Base-by-base conservation (phyloP, 2,797 vertebrate genomes). In the Chiroxiphia lanceolata region DNA sequence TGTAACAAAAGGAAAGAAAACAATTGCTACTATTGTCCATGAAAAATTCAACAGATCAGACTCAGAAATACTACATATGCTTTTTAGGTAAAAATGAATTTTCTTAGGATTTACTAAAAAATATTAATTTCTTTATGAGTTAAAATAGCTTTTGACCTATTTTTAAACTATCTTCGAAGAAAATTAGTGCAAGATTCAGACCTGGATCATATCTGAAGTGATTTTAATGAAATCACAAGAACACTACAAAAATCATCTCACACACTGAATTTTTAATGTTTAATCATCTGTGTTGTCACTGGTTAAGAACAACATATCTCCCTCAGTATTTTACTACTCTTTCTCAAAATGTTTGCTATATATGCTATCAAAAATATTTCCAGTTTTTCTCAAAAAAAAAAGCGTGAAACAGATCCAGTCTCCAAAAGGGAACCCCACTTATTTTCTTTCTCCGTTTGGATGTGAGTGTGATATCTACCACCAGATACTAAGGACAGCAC, bases 161-260 rank as follows among this genome's bases (percentile, higher is more conserved):
- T 87, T 65, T 25, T 33, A 56, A 75, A 13, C 11, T 29, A 3
- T 13, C 7, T 76, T 90, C 70, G 45, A 72, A 63, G 47, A 86
- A 87, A 84, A 6, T 18, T 69, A 27, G 7, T 10, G 15, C 4
- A 74, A 53, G 21, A 34, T 23, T 89, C 40, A n/a, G 44, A 44
- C 20, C 4, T 20, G 22, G 34, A 42, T 21, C 1, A 0, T 8
- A 9, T 45, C 15, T 38, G 13, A 77, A 94, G 47, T 50, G 0
- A 50, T 53, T 22, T 54, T 26, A 76, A 59, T 12, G 19, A 16
- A 51, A 69, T 45, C 10, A 78, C 0, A 3, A 86, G 83, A 91
- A 17, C 27, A 50, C 31, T 48, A 76, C 3, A 64, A 77, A 87
- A 61, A 42, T 33, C 2, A 29, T 56, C 25, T 27, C n/a, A 38